Evolutionary conservation across 1,140 invertebrate genomes (phyloP).

Genomic region (Paraescarpia echinospica): DNA sequence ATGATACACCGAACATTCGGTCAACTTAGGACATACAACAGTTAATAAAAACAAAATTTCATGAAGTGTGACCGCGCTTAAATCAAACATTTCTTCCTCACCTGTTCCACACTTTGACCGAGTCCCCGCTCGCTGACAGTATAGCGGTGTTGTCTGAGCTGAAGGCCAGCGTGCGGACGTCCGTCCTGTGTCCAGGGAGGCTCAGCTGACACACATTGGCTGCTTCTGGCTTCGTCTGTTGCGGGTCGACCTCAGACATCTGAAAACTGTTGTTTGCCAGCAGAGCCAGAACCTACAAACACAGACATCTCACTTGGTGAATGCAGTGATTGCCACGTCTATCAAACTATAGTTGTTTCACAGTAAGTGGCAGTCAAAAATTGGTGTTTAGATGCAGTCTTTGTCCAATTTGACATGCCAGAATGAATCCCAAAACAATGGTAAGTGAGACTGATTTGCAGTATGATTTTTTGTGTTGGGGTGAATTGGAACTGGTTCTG

Average conservation of each 20-base stretch:
- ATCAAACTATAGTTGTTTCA: neutral
- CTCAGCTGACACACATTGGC: slow-evolving; percentile 58
- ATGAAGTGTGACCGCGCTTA: no score
- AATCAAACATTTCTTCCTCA: no score
- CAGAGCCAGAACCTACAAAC: slow-evolving; percentile 52
- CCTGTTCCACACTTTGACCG: slow-evolving; percentile 93
- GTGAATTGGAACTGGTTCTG: no score
- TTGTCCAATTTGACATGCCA: no score
- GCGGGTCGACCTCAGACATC: slow-evolving; percentile 59
- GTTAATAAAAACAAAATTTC: no score
- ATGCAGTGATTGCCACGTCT: neutral
- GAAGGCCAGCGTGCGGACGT: slow-evolving; percentile 83
- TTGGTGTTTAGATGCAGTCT: no score
- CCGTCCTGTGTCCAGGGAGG: slow-evolving; percentile 79
- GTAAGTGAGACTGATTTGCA: no score
- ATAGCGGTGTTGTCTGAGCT: slow-evolving; percentile 74
- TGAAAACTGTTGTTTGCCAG: slow-evolving; percentile 61
- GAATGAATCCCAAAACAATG: no score
- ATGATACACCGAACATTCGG: no score
- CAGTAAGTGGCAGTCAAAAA: neutral
- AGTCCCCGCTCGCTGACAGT: slow-evolving; percentile 80
- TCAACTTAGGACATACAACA: no score
- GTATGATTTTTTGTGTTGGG: no score
- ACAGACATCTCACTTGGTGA: slow-evolving; percentile 25
- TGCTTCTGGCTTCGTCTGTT: slow-evolving; percentile 60